These are phyloP conservation scores for Pollenia amentaria DNA, from an alignment of 2,888 invertebrate genomes.

Conservation along the genomic window DNA sequence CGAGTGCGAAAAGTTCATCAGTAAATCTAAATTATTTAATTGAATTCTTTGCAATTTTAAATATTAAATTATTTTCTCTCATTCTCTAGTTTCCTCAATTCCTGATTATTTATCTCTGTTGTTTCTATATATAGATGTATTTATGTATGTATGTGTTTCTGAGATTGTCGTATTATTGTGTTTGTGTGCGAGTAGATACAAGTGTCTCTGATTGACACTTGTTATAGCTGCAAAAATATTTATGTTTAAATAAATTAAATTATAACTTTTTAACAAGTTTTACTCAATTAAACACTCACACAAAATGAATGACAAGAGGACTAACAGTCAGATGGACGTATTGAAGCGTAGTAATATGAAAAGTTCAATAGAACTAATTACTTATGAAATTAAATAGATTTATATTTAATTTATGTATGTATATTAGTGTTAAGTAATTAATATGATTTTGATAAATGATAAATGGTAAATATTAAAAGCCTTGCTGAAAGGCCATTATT, in stretches of 20 bases:
- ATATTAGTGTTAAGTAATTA: too few relatives aligned
- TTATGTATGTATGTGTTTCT: not conserved
- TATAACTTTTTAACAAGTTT: conserved; percentile 24
- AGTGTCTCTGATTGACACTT: conserved; percentile 22
- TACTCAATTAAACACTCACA: conserved; percentile 38
- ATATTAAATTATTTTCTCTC: not conserved
- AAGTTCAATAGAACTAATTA: not conserved
- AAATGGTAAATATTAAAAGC: too few relatives aligned
- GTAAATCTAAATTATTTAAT: conserved; percentile 10
- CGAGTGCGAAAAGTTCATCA: not conserved
- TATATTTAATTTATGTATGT: too few relatives aligned
- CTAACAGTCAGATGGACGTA: not conserved
- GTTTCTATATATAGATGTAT: not conserved
- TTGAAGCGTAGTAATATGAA: not conserved
- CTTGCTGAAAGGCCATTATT: too few relatives aligned
- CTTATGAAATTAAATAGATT: not conserved
- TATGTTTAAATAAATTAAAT: conserved; percentile 14
- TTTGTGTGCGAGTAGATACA: not conserved
- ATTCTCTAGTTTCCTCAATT: not conserved
- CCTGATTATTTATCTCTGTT: not conserved
- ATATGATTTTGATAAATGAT: too few relatives aligned
- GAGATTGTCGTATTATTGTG: not conserved
- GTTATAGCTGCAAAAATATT: not conserved
- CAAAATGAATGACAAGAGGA: not conserved
- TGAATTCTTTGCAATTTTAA: not conserved